A percentile compares a stretch with the other conserved stretches of the same genome.
These are phyloP conservation scores for Ramphastos sulfuratus DNA, from an alignment of 2,113 vertebrate genomes.

Conservation along the genomic window DNA sequence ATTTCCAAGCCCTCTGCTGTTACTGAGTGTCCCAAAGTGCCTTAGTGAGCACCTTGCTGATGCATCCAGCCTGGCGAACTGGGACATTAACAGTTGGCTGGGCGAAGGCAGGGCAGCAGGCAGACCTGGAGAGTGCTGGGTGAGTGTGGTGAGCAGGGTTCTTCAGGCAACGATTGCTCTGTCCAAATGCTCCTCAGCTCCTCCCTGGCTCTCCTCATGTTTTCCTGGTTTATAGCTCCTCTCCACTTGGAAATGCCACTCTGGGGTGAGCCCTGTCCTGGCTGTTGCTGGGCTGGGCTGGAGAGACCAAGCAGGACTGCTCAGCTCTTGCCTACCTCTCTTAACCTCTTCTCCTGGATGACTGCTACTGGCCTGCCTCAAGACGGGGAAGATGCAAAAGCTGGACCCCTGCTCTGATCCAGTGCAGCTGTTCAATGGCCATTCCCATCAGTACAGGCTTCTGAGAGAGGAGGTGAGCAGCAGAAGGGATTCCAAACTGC, in stretches of 20 bases:
- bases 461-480: accelerated
- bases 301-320: accelerated
- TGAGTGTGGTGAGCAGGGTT: neutral
- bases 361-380: accelerated
- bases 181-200: neutral
- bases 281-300: neutral
- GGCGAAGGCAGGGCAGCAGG: neutral
- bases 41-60: neutral
- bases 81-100: neutral
- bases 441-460: neutral
- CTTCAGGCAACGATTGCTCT: neutral
- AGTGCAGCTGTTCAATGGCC: neutral
- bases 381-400: neutral
- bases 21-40: neutral
- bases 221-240: neutral
- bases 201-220: neutral
- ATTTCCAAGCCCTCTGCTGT: neutral
- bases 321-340: neutral
- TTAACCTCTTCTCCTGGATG: neutral
- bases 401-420: neutral
- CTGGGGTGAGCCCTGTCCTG: neutral
- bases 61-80: neutral
- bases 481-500: neutral
- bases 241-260: neutral
- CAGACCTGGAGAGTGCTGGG: neutral